Percentiles rank a stretch among this genome's conserved stretches.
Conservation (phyloP, 2,797 vertebrate species). For the Rhinatrema bivittatum region DNA sequence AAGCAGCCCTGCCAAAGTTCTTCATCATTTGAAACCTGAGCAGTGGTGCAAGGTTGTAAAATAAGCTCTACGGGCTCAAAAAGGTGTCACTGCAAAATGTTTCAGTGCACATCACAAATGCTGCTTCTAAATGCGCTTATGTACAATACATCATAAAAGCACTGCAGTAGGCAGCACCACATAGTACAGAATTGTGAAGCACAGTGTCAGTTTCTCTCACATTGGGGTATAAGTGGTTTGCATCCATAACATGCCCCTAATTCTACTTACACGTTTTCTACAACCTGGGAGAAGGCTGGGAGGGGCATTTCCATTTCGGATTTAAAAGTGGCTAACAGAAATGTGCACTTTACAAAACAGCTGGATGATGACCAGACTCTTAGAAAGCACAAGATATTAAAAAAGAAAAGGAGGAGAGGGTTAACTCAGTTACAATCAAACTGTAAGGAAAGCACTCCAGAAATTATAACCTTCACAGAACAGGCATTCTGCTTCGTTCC, state of each 20-base stretch:
- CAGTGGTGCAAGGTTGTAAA: conserved; percentile 50
- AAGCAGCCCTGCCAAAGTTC: too few species aligned
- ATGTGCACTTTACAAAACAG: conserved; percentile 42
- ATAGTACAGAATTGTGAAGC: conserved; percentile 53
- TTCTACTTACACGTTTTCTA: conserved; percentile 27
- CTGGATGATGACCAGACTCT: conserved; percentile 6
- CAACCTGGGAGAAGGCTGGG: conserved; percentile 33
- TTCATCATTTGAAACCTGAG: conserved; percentile 36
- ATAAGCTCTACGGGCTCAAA: conserved; percentile 39
- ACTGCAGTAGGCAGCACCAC: conserved; percentile 45
- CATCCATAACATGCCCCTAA: conserved; percentile 20
- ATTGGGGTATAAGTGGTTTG: conserved; percentile 29
- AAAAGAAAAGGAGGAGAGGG: conserved; percentile 31
- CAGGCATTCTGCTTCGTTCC: conserved; percentile 33
- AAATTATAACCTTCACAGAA: conserved; percentile 28
- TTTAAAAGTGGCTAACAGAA: conserved; percentile 19
- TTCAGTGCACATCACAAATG: conserved; percentile 39
- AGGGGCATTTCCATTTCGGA: conserved; percentile 31
- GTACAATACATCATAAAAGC: conserved; percentile 40
- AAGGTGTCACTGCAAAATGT: conserved; percentile 44
- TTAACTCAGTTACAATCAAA: conserved; percentile 35
- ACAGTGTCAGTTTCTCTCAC: conserved; percentile 46
- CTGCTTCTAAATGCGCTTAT: conserved; percentile 41
- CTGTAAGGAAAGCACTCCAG: conserved; percentile 30
- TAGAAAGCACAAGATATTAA: conserved; percentile 42